These are phyloP conservation scores for Drosophila tani DNA, from an alignment of 1,140 invertebrate species.

Conservation along the genomic window DNA sequence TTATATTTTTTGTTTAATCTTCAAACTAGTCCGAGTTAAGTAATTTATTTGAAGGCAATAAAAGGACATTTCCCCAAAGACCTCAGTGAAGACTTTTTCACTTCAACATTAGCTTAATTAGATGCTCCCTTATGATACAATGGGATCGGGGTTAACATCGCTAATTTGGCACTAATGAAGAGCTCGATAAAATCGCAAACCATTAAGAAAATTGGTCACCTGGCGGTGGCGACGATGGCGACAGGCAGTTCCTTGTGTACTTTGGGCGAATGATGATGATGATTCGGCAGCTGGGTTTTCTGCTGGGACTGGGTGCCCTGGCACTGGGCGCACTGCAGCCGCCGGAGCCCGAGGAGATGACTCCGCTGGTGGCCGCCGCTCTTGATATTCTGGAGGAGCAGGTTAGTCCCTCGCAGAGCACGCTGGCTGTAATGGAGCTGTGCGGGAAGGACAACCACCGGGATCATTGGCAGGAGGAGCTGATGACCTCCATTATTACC, in stretches of 20 bases:
- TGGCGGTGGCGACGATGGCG: not conserved
- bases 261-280: conserved; percentile 1
- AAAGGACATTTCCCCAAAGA: not conserved
- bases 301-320: conserved; percentile 12
- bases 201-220: conserved; percentile 22
- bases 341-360: not conserved
- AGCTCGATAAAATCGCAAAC: conserved; percentile 5
- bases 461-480: conserved; percentile 18
- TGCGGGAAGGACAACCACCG: not conserved
- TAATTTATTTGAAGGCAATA: not conserved
- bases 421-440: conserved; percentile 50
- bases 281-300: conserved; percentile 9
- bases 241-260: not conserved
- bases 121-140: not conserved
- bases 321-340: conserved; percentile 24
- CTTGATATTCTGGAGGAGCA: conserved; percentile 42
- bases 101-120: conserved; percentile 25
- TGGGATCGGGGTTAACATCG: no score
- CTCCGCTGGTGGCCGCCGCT: conserved; percentile 31
- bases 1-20: no score
- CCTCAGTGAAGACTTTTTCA: not conserved
- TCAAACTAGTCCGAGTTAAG: not conserved
- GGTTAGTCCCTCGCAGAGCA: conserved; percentile 41
- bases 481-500: conserved; percentile 32
- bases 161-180: not conserved